Percentiles rank a stretch among this genome's conserved stretches.
phyloP scores from a whole-genome alignment of 2,113 vertebrate genomes.

The Odocoileus virginianus region DNA sequence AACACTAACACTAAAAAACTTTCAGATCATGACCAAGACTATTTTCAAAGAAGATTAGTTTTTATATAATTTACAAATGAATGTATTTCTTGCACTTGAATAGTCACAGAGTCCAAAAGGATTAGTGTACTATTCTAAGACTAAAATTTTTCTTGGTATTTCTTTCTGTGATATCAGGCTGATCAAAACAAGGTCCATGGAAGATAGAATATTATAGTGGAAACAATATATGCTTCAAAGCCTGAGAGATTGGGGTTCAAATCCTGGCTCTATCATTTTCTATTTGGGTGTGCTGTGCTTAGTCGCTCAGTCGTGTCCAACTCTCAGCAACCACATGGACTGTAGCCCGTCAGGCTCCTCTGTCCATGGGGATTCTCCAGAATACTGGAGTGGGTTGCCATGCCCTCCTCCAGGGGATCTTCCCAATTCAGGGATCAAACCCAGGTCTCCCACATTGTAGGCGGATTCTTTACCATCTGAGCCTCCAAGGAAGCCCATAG shows the following conservation, averaged over 20 bases:
- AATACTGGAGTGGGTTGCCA: background rate
- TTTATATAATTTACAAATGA: constrained; percentile 16
- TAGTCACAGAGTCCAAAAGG: background rate
- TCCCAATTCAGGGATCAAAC: background rate
- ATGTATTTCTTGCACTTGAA: background rate
- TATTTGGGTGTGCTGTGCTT: background rate
- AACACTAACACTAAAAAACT: constrained; percentile 9
- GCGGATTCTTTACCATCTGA: background rate
- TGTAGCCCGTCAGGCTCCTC: background rate
- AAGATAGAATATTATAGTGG: background rate
- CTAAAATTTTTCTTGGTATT: background rate
- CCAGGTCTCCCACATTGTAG: accelerated
- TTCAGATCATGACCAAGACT: background rate
- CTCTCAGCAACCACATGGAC: background rate
- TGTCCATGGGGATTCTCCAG: background rate
- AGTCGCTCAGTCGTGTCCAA: background rate
- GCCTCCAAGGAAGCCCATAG: background rate
- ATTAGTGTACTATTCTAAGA: background rate
- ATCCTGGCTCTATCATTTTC: background rate
- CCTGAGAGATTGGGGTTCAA: background rate
- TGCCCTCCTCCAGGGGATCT: background rate
- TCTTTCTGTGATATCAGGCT: background rate
- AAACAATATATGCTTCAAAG: background rate
- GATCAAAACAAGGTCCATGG: constrained; percentile 14
- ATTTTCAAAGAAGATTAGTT: constrained; percentile 10